phyloP scores from a whole-genome alignment of 1,140 invertebrate species.

The Drosophila lacteicornis region DNA sequence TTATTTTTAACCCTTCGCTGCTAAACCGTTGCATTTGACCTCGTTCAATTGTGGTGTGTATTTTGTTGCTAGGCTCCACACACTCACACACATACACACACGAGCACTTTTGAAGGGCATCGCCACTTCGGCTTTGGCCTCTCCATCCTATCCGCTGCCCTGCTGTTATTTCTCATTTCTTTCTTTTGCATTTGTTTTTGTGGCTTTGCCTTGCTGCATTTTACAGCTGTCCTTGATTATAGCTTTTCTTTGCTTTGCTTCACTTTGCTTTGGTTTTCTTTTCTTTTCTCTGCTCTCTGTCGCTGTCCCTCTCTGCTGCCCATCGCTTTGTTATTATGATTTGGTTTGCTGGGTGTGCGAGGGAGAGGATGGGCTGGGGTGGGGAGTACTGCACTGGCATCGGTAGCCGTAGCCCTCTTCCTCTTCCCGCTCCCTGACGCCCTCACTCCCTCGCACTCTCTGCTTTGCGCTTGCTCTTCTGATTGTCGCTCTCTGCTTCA shows the following conservation, averaged over 20 bases:
- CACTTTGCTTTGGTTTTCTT: conserved; percentile 47
- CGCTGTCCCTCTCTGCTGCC: conserved; percentile 41
- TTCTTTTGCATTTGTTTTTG: conserved; percentile 56
- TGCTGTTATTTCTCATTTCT: conserved; percentile 19
- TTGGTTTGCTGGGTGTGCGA: conserved; percentile 51
- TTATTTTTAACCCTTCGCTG: conserved; percentile 23
- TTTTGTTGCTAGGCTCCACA: conserved; percentile 43
- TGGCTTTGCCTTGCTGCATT: conserved; percentile 59
- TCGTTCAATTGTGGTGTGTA: conserved; percentile 32
- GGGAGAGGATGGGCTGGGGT: conserved; percentile 27
- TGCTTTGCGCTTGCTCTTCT: conserved; percentile 46
- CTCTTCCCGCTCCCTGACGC: conserved; percentile 9
- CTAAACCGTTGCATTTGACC: conserved; percentile 39
- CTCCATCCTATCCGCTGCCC: not conserved
- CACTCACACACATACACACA: conserved; percentile 2
- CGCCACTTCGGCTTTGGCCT: conserved; percentile 37
- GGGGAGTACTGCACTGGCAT: conserved; percentile 26
- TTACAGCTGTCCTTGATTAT: conserved; percentile 68
- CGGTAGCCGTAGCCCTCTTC: not conserved
- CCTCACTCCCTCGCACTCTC: conserved; percentile 26
- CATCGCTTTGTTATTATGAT: conserved; percentile 78
- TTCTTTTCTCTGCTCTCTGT: conserved; percentile 28
- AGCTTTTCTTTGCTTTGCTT: conserved; percentile 69
- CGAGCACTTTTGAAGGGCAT: conserved; percentile 46
- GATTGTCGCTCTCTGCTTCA: conserved; percentile 38